Evolutionary conservation across 2,888 invertebrate genomes (phyloP).

Genomic region (Megamerina dolium): DNA sequence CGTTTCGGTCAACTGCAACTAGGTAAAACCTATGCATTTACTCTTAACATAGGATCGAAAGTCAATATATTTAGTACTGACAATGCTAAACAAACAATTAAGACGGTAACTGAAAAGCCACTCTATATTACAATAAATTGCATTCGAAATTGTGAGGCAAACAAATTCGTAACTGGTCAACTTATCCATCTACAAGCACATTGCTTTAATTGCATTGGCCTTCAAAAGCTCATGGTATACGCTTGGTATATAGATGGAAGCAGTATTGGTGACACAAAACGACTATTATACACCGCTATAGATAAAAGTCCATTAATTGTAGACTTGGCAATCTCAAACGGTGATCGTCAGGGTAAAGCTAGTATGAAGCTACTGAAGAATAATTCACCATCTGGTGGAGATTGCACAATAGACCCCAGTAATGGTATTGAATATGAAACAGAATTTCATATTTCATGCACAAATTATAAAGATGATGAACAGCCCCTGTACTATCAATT

Average conservation of each 20-base stretch:
- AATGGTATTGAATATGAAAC: constrained; percentile 24
- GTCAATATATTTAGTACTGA: constrained; percentile 17
- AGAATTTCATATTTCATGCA: constrained; percentile 23
- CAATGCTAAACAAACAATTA: constrained; percentile 17
- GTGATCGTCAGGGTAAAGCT: neutral
- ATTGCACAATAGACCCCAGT: constrained; percentile 18
- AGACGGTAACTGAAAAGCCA: constrained; percentile 7
- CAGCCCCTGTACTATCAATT: constrained; percentile 22
- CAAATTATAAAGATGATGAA: constrained; percentile 19
- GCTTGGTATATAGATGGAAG: constrained; percentile 10
- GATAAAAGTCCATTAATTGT: neutral
- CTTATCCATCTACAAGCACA: constrained; percentile 20
- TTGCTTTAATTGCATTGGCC: constrained; percentile 15
- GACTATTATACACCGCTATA: constrained; percentile 14
- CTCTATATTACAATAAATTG: constrained; percentile 22
- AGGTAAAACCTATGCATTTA: constrained; percentile 17
- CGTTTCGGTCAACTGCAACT: constrained; percentile 9
- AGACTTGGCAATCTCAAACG: neutral
- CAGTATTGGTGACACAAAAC: constrained; percentile 1
- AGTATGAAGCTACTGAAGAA: constrained; percentile 16
- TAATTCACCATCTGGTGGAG: constrained; percentile 21
- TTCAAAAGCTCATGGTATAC: too few species aligned
- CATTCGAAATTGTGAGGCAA: constrained; percentile 23
- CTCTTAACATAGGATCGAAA: constrained; percentile 18
- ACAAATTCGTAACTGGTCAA: constrained; percentile 16